Percentiles rank a stretch among this genome's conserved stretches.
Conservation (phyloP, 64 coral and sea anemone species). For the Porites australiensis region DNA sequence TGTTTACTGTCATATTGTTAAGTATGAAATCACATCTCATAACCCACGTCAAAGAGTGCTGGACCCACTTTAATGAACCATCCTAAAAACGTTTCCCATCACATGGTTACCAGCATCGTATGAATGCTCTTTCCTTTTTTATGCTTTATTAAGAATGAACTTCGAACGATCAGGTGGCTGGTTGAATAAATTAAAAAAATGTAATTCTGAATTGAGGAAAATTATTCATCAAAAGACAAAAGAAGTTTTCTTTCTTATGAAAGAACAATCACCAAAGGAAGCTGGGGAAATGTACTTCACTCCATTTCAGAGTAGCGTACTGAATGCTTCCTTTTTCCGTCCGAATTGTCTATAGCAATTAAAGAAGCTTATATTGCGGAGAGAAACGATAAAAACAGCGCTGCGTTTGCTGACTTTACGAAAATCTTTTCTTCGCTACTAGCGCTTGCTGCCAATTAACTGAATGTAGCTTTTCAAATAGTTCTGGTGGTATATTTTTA, state of each 20-base stretch:
- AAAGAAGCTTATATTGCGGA: neutral
- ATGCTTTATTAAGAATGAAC: neutral
- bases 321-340: neutral
- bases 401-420: neutral
- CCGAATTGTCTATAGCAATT: neutral
- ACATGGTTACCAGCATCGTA: too few relatives aligned
- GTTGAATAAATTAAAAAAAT: neutral
- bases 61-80: neutral
- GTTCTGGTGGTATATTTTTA: neutral
- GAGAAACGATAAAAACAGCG: neutral
- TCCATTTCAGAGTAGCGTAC: neutral
- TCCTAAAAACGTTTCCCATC: too few relatives aligned
- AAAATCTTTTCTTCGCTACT: neutral
- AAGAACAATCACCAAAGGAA: neutral
- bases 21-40: neutral
- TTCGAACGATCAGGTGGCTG: neutral
- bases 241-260: neutral
- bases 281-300: neutral
- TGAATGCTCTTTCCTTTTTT: neutral
- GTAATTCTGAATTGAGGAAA: neutral
- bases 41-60: neutral
- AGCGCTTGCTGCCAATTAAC: neutral
- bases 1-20: neutral
- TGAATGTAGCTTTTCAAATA: neutral
- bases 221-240: neutral